Conservation (phyloP, 2,797 vertebrate species). For the Lycodopsis pacificus region DNA sequence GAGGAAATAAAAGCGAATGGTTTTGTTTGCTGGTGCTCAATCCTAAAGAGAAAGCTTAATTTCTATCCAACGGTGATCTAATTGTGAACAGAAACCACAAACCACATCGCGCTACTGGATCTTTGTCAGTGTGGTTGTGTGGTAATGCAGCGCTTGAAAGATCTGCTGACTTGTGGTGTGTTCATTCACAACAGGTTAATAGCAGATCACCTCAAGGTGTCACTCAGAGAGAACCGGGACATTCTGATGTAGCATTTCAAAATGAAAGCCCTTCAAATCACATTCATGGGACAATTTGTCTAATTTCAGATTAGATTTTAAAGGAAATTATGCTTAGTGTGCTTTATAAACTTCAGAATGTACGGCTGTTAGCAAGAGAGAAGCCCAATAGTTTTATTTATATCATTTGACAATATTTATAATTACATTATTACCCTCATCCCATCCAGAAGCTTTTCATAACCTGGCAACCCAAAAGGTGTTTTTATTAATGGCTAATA, state of each 20-base stretch:
- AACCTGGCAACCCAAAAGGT: neutral
- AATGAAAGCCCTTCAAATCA: too few relatives aligned
- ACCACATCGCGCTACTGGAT: neutral
- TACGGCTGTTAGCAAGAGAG: neutral
- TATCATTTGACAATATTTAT: neutral
- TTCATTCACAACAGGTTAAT: neutral
- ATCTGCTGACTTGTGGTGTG: neutral
- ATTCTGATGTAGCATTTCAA: too few relatives aligned
- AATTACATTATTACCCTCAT: neutral
- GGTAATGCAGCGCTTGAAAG: neutral
- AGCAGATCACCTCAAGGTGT: too few relatives aligned
- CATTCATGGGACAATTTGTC: too few relatives aligned
- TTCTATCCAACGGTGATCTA: neutral
- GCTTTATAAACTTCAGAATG: neutral
- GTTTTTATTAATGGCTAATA: neutral
- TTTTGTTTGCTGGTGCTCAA: neutral
- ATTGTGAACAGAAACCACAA: neutral
- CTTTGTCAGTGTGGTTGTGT: neutral
- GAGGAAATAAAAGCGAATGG: neutral
- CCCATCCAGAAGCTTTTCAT: neutral
- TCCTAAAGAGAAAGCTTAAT: rapidly evolving
- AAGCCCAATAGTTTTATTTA: neutral
- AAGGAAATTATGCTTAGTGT: neutral
- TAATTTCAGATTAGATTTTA: too few relatives aligned
- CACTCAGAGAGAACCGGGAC: too few relatives aligned